phyloP scores from a whole-genome alignment of 1,140 invertebrate genomes.

The Rhizoglyphus robini region DNA sequence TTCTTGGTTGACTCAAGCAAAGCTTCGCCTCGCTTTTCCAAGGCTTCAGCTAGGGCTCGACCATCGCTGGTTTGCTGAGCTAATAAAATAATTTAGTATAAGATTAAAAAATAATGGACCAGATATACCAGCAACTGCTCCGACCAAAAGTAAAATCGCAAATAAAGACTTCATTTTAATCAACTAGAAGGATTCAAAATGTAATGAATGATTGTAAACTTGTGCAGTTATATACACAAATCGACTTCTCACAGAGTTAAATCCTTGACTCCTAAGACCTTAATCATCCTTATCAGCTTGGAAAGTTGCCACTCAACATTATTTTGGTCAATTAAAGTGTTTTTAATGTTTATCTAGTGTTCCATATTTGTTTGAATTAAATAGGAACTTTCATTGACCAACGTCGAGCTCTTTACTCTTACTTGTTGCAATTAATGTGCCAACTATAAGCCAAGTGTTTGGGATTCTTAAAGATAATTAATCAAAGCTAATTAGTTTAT shows the following conservation, averaged over 20 bases:
- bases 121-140: background rate
- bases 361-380: background rate
- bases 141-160: background rate
- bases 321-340: background rate
- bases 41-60: background rate
- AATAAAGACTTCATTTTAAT: too few relatives aligned
- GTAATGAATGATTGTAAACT: too few relatives aligned
- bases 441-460: background rate
- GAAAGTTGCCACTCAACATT: too few relatives aligned
- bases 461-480: too few relatives aligned
- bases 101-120: background rate
- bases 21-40: background rate
- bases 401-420: background rate
- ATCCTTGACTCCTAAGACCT: too few relatives aligned
- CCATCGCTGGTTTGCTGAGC: background rate
- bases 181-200: too few relatives aligned
- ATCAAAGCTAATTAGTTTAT: too few relatives aligned
- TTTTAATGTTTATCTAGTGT: background rate
- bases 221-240: too few relatives aligned
- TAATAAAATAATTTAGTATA: background rate
- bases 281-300: background rate
- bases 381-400: background rate
- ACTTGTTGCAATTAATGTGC: background rate
- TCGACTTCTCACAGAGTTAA: too few relatives aligned
- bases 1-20: background rate